phyloP scores from a whole-genome alignment of 2,113 vertebrate species.

The Daboia siamensis region DNA sequence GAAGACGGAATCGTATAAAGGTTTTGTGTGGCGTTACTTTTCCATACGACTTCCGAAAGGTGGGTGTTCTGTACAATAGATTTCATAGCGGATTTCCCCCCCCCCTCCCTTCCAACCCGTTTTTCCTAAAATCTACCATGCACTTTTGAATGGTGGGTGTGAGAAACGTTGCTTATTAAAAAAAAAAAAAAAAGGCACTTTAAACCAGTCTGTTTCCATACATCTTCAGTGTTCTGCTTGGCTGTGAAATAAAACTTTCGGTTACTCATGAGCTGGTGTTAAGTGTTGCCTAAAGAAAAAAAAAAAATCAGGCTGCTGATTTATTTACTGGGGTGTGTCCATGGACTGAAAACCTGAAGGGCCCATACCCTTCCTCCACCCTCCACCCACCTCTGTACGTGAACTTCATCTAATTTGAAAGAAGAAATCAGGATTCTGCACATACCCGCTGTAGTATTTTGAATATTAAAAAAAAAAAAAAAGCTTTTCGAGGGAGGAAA shows the following conservation, averaged over 20 bases:
- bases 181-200: constrained; percentile 37
- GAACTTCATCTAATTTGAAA: constrained; percentile 28
- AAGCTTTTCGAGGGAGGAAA: constrained; percentile 38
- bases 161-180: constrained; percentile 52
- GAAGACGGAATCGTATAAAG: constrained; percentile 49
- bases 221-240: constrained; percentile 22
- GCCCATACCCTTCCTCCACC: not conserved
- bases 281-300: not conserved
- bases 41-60: constrained; percentile 47
- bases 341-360: not conserved
- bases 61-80: constrained; percentile 53
- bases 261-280: not conserved
- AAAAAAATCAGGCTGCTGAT: constrained; percentile 10
- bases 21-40: constrained; percentile 57
- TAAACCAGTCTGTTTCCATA: constrained; percentile 29
- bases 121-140: constrained; percentile 49
- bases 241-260: not conserved
- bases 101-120: constrained; percentile 25
- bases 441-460: constrained; percentile 30
- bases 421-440: not conserved
- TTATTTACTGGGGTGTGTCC: constrained; percentile 5
- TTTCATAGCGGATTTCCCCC: constrained; percentile 29
- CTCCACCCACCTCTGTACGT: not conserved
- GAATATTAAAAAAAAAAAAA: constrained; percentile 50
- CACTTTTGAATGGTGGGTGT: constrained; percentile 46